phyloP scores from a whole-genome alignment of 2,888 invertebrate genomes.

The Lasioglossum lativentre region DNA sequence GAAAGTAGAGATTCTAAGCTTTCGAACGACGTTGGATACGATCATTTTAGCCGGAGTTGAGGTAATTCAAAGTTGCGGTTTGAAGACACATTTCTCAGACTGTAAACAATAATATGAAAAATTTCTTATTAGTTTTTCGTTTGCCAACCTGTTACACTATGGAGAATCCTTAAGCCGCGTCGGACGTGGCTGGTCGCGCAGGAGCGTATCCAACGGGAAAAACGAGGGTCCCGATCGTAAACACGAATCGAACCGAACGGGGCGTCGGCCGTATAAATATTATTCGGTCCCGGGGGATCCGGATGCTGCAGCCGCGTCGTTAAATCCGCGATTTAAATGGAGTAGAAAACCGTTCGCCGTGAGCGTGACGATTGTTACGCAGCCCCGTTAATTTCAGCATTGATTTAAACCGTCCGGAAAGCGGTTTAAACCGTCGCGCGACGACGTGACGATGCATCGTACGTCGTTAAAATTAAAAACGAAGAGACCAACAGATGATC shows the following conservation, averaged over 20 bases:
- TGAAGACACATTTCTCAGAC: neutral
- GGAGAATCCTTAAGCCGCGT: neutral
- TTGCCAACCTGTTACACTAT: neutral
- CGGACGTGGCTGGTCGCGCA: neutral
- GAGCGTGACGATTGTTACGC: slow-evolving; percentile 22
- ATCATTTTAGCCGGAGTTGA: neutral
- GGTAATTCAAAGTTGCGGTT: neutral
- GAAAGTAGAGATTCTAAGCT: neutral
- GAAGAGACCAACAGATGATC: slow-evolving; percentile 16
- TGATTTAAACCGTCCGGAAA: slow-evolving; percentile 37
- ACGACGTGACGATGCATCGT: neutral
- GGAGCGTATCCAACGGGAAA: neutral
- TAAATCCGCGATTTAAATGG: slow-evolving; percentile 31
- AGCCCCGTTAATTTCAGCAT: slow-evolving; percentile 38
- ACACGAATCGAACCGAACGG: neutral
- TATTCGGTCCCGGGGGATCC: neutral
- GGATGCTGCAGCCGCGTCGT: slow-evolving; percentile 19
- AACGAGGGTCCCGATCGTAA: neutral
- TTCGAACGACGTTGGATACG: neutral
- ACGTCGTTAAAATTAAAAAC: slow-evolving; percentile 22
- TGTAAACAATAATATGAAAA: neutral
- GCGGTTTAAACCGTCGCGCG: slow-evolving; percentile 21
- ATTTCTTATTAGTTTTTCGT: neutral
- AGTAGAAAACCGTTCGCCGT: slow-evolving; percentile 27
- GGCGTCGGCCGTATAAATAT: slow-evolving; percentile 16